Conservation (phyloP, 1,140 invertebrate genomes). For the Pollicipes pollicipes region DNA sequence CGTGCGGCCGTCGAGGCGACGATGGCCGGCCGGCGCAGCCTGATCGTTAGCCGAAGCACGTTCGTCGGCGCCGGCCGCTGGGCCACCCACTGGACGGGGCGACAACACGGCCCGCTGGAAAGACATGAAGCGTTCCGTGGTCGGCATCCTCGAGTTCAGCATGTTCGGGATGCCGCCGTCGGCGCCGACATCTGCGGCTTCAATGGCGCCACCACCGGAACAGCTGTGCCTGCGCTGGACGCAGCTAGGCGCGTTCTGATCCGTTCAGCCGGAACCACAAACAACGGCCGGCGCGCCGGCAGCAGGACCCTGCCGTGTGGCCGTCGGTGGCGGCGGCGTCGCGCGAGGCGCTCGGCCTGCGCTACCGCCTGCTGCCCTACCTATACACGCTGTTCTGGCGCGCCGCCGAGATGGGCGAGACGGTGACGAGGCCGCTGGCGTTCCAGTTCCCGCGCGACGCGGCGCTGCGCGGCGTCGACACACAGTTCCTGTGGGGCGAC, state of each 20-base stretch:
- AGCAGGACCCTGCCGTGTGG: slow-evolving; percentile 24
- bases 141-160: slow-evolving; percentile 52
- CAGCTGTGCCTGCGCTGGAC: slow-evolving; percentile 36
- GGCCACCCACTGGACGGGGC: slow-evolving; percentile 38
- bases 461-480: slow-evolving; percentile 36
- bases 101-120: slow-evolving; percentile 33
- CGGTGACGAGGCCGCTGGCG: slow-evolving; percentile 28
- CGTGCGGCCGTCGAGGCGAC: slow-evolving; percentile 17
- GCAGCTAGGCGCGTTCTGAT: slow-evolving; percentile 33
- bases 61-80: slow-evolving; percentile 35
- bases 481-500: slow-evolving; percentile 61
- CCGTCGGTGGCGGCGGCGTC: slow-evolving; percentile 22
- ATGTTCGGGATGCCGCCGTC: slow-evolving; percentile 36
- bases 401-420: slow-evolving; percentile 23
- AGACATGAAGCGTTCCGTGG: slow-evolving; percentile 30
- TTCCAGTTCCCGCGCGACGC: slow-evolving; percentile 27
- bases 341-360: slow-evolving; percentile 22
- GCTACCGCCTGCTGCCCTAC: slow-evolving; percentile 31
- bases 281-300: slow-evolving; percentile 24
- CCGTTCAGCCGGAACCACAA: slow-evolving; percentile 70
- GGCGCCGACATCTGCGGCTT: slow-evolving; percentile 39
- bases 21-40: slow-evolving; percentile 12
- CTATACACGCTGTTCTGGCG: slow-evolving; percentile 31
- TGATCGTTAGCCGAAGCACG: slow-evolving; percentile 27
- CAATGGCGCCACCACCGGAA: slow-evolving; percentile 25